Evolutionary conservation across 2,888 invertebrate species (phyloP).

Genomic region (Tribolium freemani): DNA sequence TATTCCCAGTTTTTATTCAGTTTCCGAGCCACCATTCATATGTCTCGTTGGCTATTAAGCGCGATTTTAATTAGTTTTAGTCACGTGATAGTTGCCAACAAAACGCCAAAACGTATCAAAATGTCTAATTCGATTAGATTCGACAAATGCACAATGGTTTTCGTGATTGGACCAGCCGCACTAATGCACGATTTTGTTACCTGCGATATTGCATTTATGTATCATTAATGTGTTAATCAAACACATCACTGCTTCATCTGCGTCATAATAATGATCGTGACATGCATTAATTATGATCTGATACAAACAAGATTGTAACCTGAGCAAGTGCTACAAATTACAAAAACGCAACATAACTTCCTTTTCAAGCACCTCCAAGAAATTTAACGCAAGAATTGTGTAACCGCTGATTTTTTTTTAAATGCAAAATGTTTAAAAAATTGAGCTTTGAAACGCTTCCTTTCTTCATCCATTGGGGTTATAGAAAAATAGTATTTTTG

Average conservation of each 20-base stretch:
- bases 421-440: too few relatives aligned
- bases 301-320: not conserved
- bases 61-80: slow-evolving; percentile 38
- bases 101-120: not conserved
- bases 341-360: too few relatives aligned
- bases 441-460: too few relatives aligned
- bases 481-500: too few relatives aligned
- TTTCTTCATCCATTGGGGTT: too few relatives aligned
- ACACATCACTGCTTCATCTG: not conserved
- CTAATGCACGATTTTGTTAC: not conserved
- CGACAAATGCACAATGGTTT: not conserved
- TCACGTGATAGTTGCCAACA: slow-evolving; percentile 28
- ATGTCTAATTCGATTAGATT: slow-evolving; percentile 16
- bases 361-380: too few relatives aligned
- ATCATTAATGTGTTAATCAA: not conserved
- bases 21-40: slow-evolving; percentile 30
- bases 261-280: not conserved
- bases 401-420: too few relatives aligned
- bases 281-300: not conserved
- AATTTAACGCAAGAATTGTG: too few relatives aligned
- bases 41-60: slow-evolving; percentile 31
- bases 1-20: slow-evolving; percentile 44
- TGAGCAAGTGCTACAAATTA: not conserved
- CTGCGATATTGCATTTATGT: not conserved
- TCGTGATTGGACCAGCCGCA: not conserved